phyloP scores from a whole-genome alignment of 2,113 vertebrate species.

The Anser cygnoides region DNA sequence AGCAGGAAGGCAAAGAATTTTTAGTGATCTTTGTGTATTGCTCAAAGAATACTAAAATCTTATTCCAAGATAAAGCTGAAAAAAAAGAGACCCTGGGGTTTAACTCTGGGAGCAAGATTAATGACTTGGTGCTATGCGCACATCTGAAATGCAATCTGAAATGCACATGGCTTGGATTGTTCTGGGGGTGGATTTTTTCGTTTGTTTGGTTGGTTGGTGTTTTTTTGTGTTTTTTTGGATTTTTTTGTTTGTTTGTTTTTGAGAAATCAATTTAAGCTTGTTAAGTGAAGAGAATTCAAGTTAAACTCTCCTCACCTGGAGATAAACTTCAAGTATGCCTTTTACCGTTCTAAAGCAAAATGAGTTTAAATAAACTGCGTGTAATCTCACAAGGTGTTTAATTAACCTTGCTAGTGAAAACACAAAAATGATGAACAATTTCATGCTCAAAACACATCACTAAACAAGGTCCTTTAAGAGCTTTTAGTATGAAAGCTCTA shows the following conservation, averaged over 20 bases:
- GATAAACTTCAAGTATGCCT: not conserved
- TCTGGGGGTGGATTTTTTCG: not conserved
- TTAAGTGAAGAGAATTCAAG: slow-evolving; percentile 1
- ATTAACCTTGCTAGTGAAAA: slow-evolving; percentile 66
- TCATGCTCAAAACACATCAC: slow-evolving; percentile 10
- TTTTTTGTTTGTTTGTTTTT: not conserved
- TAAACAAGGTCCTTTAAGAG: slow-evolving; percentile 1
- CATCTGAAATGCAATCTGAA: not conserved
- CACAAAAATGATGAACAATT: slow-evolving; percentile 39
- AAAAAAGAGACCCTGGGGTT: not conserved
- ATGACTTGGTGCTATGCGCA: not conserved
- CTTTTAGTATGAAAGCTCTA: not conserved
- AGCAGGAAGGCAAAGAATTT: not conserved
- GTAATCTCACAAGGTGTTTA: slow-evolving; percentile 13
- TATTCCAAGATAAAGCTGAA: not conserved
- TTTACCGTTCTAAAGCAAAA: slow-evolving; percentile 16
- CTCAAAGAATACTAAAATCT: not conserved
- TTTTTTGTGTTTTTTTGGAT: not conserved
- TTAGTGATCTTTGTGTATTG: not conserved
- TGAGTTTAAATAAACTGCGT: not conserved
- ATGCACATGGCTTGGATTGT: not conserved
- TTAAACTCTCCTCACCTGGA: slow-evolving; percentile 7
- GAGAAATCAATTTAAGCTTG: not conserved
- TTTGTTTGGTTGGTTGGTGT: not conserved
- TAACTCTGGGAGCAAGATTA: not conserved